A percentile compares a stretch with the other conserved stretches of the same genome.
Evolutionary conservation across 2,888 invertebrate genomes (phyloP).

Genomic region (Exephanes ischioxanthus): DNA sequence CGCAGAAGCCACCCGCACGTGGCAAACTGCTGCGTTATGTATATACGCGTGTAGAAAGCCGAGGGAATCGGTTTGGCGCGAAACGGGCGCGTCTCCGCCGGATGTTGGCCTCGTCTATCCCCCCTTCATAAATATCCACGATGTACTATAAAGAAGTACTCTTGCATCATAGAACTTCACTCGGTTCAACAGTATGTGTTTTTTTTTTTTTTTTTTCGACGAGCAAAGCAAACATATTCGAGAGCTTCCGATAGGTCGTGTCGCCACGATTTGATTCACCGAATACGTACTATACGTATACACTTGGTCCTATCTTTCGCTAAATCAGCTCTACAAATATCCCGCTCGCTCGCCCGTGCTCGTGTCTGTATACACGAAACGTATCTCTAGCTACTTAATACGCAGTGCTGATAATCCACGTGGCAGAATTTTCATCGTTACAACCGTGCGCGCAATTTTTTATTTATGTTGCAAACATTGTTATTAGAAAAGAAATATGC

Average conservation of each 20-base stretch:
- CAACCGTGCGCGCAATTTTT: not conserved
- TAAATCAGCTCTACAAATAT: conserved; percentile 13
- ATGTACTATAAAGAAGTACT: conserved; percentile 12
- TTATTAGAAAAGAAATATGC: not conserved
- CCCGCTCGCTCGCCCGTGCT: conserved; percentile 13
- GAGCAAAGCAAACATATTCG: not conserved
- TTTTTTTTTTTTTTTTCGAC: not conserved
- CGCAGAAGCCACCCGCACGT: conserved; percentile 64
- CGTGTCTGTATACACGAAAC: not conserved
- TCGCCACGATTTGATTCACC: not conserved
- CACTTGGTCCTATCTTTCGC: not conserved
- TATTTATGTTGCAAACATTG: not conserved
- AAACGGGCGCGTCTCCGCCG: conserved; percentile 19
- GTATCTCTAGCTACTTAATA: not conserved
- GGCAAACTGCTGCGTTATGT: conserved; percentile 59
- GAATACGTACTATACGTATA: not conserved
- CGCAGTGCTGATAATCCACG: not conserved
- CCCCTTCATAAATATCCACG: conserved; percentile 35
- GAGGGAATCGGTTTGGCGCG: conserved; percentile 3
- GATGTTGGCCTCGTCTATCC: conserved; percentile 33
- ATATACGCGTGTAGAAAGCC: conserved; percentile 29
- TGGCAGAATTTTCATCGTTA: not conserved
- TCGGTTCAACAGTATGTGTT: conserved; percentile 23
- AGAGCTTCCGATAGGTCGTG: not conserved
- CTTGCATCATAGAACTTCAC: conserved; percentile 25